Evolutionary conservation across 2,888 invertebrate species (phyloP).

Genomic region (Eurois occulta): DNA sequence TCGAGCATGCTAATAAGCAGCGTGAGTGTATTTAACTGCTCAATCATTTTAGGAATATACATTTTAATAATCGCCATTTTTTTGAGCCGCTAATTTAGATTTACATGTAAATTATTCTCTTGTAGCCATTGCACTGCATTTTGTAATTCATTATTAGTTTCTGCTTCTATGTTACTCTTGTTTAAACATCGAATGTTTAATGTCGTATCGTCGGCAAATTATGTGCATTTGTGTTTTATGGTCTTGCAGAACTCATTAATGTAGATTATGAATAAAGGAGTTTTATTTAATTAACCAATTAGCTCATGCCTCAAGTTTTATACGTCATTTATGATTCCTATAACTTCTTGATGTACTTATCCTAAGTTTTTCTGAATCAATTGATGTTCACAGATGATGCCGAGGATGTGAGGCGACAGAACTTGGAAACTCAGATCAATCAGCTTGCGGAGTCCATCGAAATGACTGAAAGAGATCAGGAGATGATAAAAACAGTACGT

Average conservation of each 20-base stretch:
- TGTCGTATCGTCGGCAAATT: no score
- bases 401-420: slow-evolving; percentile 88
- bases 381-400: slow-evolving; percentile 82
- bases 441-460: slow-evolving; percentile 91
- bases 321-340: not conserved
- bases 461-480: slow-evolving; percentile 91
- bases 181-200: no score
- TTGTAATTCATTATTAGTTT: no score
- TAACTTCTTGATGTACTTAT: not conserved
- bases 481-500: slow-evolving; percentile 84
- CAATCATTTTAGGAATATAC: not conserved
- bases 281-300: no score
- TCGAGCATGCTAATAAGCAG: slow-evolving; percentile 83
- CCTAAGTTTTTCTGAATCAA: not conserved
- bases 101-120: no score
- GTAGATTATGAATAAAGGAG: no score
- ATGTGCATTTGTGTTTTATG: no score
- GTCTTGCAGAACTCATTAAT: no score
- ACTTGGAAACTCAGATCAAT: slow-evolving; percentile 89
- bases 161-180: no score
- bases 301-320: not conserved
- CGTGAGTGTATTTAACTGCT: slow-evolving; percentile 73
- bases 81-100: no score
- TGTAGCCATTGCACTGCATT: no score
- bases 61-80: not conserved